Conservation (phyloP, 1,140 invertebrate genomes). For the Papilio machaon region DNA sequence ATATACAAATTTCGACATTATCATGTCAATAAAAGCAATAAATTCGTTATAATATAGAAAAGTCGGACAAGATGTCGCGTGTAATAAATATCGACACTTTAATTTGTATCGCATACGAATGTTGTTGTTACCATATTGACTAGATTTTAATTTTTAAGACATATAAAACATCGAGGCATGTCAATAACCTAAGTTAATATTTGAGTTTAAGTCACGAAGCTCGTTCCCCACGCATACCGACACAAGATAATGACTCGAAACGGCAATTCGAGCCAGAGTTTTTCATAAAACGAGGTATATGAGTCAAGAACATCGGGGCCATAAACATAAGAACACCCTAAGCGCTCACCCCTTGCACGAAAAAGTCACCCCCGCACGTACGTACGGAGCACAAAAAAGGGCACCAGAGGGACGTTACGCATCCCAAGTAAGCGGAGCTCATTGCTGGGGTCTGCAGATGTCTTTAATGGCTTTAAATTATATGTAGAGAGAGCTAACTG, state of each 20-base stretch:
- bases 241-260: constrained; percentile 68
- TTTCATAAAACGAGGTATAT: constrained; percentile 79
- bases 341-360: constrained; percentile 76
- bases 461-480: constrained; percentile 82
- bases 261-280: constrained; percentile 69
- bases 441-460: constrained; percentile 79
- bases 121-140: constrained; percentile 18
- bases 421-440: constrained; percentile 78
- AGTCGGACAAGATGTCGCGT: constrained; percentile 17
- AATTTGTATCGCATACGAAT: constrained; percentile 28
- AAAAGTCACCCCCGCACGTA: constrained; percentile 79
- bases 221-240: constrained; percentile 51
- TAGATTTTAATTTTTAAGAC: constrained; percentile 19
- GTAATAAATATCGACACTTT: constrained; percentile 28
- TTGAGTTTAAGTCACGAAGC: constrained; percentile 37
- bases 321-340: constrained; percentile 76
- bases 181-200: constrained; percentile 23
- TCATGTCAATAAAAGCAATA: not conserved
- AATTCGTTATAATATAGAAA: constrained; percentile 10
- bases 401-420: constrained; percentile 75
- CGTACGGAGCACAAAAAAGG: constrained; percentile 75
- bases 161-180: constrained; percentile 12
- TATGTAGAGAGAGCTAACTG: constrained; percentile 79
- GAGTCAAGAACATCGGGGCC: constrained; percentile 78
- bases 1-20: no score